Evolutionary conservation across 2,113 vertebrate genomes (phyloP), one percentile per base, ranked within the genome.

Genomic region (Perognathus longimembris): DNA sequence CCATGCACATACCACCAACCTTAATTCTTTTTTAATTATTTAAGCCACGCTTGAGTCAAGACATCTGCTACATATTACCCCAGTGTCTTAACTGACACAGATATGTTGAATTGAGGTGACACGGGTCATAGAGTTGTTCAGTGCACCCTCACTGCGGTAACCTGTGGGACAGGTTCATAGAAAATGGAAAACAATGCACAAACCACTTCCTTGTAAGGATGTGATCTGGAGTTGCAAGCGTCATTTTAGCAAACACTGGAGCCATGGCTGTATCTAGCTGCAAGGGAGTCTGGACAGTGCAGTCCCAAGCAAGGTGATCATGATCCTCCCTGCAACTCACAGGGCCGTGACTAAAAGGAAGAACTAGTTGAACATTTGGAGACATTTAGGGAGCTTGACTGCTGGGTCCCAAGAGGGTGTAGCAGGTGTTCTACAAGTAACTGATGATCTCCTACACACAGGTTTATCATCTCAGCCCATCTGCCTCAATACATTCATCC

Each of bases 231-330:
- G 64, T 50, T 73, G 24, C 7, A 45, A 2, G n/a, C 24, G 50
- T 34, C 12, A 38, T 94, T 93, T 92, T 63, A 9, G 17, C 57
- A 89, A 85, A 70, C 74, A 94, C 42, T 28, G 30, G 76, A 34
- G 40, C 14, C 50, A 42, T 21, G 18, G 40, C 12, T 50, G 61
- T 22, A 54, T 6, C 2, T 14, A 42, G 64, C 59, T 69, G 36
- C 89, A 74, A 76, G 57, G 15, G 28, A 88, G 22, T 6, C 38
- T 69, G 64, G 77, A 40, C 80, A 90, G 9, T 59, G 4, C 26
- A 12, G 26, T 74, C 45, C 75, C 28, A 66, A 59, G 36, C 8
- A 57, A 81, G 61, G 14, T 10, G 10, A 11, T 61, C 59, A 28
- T 57, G n/a, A 22, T 76, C 34, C 75, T 26, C 28, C 73, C 74